These are phyloP conservation scores for Lagodon rhomboides DNA, from an alignment of 2,797 vertebrate genomes.

Conservation along the genomic window DNA sequence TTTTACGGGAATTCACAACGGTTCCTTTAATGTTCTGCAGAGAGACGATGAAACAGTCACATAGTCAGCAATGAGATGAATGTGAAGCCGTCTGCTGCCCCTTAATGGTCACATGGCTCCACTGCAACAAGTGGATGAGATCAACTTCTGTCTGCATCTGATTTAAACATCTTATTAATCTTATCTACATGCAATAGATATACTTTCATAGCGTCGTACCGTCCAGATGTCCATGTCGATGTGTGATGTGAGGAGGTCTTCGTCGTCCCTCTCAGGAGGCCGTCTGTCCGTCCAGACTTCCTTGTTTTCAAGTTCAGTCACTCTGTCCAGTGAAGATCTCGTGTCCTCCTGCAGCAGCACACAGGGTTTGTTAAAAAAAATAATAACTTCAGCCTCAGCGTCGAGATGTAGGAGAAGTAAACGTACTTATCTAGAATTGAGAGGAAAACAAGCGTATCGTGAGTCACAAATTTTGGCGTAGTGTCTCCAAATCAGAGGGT, in stretches of 20 bases:
- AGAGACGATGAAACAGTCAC: not conserved
- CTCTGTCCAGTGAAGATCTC: conserved; percentile 71
- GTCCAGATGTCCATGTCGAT: conserved; percentile 87
- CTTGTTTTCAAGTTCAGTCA: conserved; percentile 82
- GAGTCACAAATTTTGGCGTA: too few relatives aligned
- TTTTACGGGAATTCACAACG: conserved; percentile 57
- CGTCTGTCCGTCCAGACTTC: conserved; percentile 80
- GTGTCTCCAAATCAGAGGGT: not conserved
- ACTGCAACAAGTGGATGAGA: not conserved
- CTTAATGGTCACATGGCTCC: not conserved
- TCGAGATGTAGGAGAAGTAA: too few relatives aligned
- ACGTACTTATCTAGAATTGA: too few relatives aligned
- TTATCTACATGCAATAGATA: too few relatives aligned
- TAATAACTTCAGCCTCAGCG: not conserved
- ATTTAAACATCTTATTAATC: not conserved
- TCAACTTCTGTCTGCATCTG: not conserved
- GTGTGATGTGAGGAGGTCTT: conserved; percentile 62
- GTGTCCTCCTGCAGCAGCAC: conserved; percentile 82
- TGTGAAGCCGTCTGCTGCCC: conserved; percentile 44
- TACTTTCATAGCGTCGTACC: conserved; percentile 79
- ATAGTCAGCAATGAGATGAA: accelerated
- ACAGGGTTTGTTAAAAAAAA: not conserved
- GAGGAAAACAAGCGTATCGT: too few relatives aligned
- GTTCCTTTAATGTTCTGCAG: conserved; percentile 82
- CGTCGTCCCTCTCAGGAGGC: conserved; percentile 73